A percentile compares a stretch with the other conserved stretches of the same genome.
Conservation (phyloP, 2,113 vertebrate genomes). For the Nettapus auritus region DNA sequence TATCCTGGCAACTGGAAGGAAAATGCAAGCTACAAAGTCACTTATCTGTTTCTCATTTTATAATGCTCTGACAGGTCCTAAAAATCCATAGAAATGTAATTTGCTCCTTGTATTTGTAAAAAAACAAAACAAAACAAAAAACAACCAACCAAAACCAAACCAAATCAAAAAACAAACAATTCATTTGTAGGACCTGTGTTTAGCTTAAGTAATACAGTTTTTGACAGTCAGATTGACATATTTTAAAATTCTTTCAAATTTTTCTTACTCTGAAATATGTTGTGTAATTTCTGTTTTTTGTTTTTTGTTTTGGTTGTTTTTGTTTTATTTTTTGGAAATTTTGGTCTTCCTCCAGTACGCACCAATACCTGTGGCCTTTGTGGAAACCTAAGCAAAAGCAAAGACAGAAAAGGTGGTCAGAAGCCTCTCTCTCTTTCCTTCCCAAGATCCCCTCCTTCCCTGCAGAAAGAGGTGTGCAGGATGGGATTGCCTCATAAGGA, state of each 20-base stretch:
- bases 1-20: neutral
- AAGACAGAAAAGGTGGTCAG: neutral
- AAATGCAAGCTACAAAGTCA: neutral
- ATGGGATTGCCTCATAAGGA: neutral
- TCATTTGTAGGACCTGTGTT: neutral
- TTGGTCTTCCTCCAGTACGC: neutral
- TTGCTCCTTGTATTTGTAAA: neutral
- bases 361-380: neutral
- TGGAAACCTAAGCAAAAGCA: neutral
- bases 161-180: no score
- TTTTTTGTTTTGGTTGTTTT: neutral
- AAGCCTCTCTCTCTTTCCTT: neutral
- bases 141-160: no score
- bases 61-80: neutral
- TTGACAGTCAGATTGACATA: neutral
- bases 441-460: neutral
- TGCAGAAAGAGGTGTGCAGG: rapidly evolving
- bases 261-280: rapidly evolving
- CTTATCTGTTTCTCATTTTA: neutral
- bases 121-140: neutral
- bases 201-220: neutral
- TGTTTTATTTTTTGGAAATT: neutral
- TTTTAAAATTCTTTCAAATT: neutral
- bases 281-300: neutral
- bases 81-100: neutral